Conservation (phyloP, 2,888 invertebrate genomes). For the Apantesis nais region DNA sequence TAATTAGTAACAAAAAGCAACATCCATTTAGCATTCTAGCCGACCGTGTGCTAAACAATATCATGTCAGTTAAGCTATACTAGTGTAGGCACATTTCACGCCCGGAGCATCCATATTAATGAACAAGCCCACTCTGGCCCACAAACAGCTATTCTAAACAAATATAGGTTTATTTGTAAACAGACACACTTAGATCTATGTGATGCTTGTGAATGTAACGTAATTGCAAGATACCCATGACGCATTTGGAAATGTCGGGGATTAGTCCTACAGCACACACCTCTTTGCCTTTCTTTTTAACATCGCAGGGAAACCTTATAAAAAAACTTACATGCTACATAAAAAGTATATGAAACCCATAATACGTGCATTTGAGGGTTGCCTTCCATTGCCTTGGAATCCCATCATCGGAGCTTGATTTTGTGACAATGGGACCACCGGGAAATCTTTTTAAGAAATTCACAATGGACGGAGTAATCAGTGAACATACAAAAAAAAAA, state of each 20-base stretch:
- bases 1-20: conserved; percentile 30
- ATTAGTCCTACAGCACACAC: not conserved
- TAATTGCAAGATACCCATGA: not conserved
- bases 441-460: too few species aligned
- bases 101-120: conserved; percentile 44
- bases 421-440: too few species aligned
- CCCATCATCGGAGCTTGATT: too few species aligned
- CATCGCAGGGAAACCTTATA: not conserved
- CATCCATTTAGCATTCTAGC: conserved; percentile 38
- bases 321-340: not conserved
- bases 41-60: conserved; percentile 28
- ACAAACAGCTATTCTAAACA: conserved; percentile 25
- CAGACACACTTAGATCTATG: not conserved
- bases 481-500: too few species aligned
- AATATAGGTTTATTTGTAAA: conserved; percentile 5
- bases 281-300: not conserved
- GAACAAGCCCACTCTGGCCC: conserved; percentile 40
- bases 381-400: too few species aligned
- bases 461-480: too few species aligned
- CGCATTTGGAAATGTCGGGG: not conserved
- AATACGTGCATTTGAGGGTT: too few species aligned
- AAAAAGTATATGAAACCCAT: too few species aligned
- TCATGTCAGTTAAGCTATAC: conserved; percentile 38
- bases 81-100: conserved; percentile 34
- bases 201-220: not conserved